A percentile compares a stretch with the other conserved stretches of the same genome.
Evolutionary conservation across 2,888 invertebrate species (phyloP).

Genomic region (Pollenia amentaria): DNA sequence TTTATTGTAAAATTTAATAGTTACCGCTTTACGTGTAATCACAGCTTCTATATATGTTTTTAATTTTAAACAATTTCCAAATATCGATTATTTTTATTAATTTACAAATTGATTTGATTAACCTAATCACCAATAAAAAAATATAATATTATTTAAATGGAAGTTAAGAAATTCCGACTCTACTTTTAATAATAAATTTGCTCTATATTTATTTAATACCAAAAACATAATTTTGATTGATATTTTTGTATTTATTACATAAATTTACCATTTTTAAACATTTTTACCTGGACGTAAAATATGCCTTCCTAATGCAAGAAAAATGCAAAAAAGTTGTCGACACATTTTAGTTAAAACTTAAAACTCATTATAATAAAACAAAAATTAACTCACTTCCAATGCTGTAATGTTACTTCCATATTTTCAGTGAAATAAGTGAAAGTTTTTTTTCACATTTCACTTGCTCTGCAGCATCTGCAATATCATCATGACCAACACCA

Average conservation of each 20-base stretch:
- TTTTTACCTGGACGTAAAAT: not conserved
- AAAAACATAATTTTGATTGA: not conserved
- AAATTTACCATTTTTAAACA: conserved; percentile 5
- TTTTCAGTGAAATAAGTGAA: conserved; percentile 66
- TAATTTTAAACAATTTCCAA: too few species aligned
- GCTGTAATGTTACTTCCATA: conserved; percentile 54
- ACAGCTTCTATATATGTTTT: too few species aligned
- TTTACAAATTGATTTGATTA: too few species aligned
- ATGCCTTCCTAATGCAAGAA: conserved; percentile 12
- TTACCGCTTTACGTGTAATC: too few species aligned
- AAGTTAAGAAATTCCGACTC: too few species aligned
- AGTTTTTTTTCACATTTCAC: conserved; percentile 66
- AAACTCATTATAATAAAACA: conserved; percentile 8
- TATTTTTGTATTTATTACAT: conserved; percentile 41
- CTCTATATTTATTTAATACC: not conserved
- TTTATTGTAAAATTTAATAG: too few species aligned
- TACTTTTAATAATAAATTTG: too few species aligned
- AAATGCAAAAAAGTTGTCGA: conserved; percentile 16
- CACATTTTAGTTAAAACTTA: conserved; percentile 32
- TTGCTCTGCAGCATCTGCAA: conserved; percentile 52
- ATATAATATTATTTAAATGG: too few species aligned
- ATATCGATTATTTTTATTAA: too few species aligned
- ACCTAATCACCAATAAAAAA: too few species aligned
- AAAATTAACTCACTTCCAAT: conserved; percentile 16
- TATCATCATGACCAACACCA: conserved; percentile 13